A percentile compares a stretch with the other conserved stretches of the same genome.
Conservation (phyloP, 2,113 vertebrate genomes). For the Brachyhypopomus occidentalis region DNA sequence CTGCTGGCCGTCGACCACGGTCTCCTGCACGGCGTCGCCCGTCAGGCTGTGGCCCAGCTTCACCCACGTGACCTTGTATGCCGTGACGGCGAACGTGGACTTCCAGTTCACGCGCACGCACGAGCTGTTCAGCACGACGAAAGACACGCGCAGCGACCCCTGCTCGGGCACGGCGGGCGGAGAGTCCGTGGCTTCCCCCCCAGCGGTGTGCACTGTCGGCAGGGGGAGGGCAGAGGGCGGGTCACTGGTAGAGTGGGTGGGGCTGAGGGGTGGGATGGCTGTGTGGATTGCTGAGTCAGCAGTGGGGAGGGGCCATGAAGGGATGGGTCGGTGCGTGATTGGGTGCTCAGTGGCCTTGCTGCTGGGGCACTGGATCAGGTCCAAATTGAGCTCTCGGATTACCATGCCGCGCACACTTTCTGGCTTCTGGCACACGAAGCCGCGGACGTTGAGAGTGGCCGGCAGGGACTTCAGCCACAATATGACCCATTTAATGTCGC, state of each 20-base stretch:
- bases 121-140: conserved; percentile 84
- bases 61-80: conserved; percentile 90
- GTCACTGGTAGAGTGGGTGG: conserved; percentile 35
- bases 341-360: conserved; percentile 70
- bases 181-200: conserved; percentile 63
- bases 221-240: conserved; percentile 35
- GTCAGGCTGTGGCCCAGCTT: conserved; percentile 89
- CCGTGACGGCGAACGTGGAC: conserved; percentile 80
- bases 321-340: conserved; percentile 69
- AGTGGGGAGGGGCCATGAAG: conserved; percentile 33
- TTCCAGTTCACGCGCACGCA: conserved; percentile 89
- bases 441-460: conserved; percentile 85
- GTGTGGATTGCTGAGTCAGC: conserved; percentile 36
- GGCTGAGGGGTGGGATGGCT: conserved; percentile 37
- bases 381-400: conserved; percentile 87
- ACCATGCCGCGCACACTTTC: conserved; percentile 90
- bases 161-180: conserved; percentile 68
- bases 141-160: conserved; percentile 80
- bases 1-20: conserved; percentile 83
- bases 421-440: conserved; percentile 93
- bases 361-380: conserved; percentile 85
- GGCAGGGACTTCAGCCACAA: conserved; percentile 90
- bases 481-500: conserved; percentile 89
- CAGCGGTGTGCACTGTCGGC: conserved; percentile 49
- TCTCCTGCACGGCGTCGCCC: conserved; percentile 85